Base-by-base conservation (phyloP, 2,113 vertebrate species). In the Aspidoscelis tigris region DNA sequence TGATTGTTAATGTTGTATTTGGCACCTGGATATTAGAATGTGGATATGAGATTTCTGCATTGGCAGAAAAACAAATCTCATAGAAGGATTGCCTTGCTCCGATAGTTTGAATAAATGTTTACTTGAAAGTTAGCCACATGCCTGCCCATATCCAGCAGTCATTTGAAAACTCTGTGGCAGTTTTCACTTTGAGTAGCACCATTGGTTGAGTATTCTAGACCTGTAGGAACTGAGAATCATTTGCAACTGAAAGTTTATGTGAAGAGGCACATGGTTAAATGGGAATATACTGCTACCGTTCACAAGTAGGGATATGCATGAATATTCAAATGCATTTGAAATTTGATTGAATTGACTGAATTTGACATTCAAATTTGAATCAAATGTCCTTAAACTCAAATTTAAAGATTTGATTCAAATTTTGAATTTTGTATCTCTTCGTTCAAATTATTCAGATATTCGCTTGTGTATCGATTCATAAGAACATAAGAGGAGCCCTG, bases 61-160 rank as follows among this genome's bases (percentile, higher is more conserved):
- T 78, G 83, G 83, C 83, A 78, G 76, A 72, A 84, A 78, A 84
- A 78, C 66, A 78, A 77, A 78, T 71, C 76, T 64, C 21, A 20
- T 24, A 71, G 69, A 66, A 72, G 72, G 68, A 72, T 78, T 47
- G 55, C 41, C 26, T 72, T 78, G 55, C 72, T 84, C 83, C 71
- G 53, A 84, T 84, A 65, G 39, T 84, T 84, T 84, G 76, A 78
- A 78, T 84, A 84, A 78, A 84, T 84, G 78, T 84, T 78, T 84
- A 71, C 53, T 64, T 78, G 68, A 78, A 84, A 78, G 76, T 84
- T 78, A 84, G 78, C 83, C 26, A 65, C 12, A 78, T 44, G 24
- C 8, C n/a, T 33, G 68, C n/a, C 39, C 9, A 70, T 64, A 55
- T 44, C 14, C 4, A n/a, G 24, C 3, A 26, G 6, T 5, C 47